A percentile compares a stretch with the other conserved stretches of the same genome.
Conservation (phyloP, 2,797 vertebrate genomes). For the Cynopterus sphinx region DNA sequence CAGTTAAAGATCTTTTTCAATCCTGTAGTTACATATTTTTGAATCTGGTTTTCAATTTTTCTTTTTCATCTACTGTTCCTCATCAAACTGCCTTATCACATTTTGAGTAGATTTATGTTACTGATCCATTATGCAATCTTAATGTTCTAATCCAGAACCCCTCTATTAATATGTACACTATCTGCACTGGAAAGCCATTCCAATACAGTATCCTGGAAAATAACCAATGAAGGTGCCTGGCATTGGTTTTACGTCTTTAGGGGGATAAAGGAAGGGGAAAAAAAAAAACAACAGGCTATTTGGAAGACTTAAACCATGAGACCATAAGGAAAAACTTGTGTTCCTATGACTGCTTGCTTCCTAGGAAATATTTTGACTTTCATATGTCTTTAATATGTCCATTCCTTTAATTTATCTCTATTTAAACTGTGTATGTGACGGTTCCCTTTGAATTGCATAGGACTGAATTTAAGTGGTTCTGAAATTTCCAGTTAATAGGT, state of each 20-base stretch:
- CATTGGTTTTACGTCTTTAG: not conserved
- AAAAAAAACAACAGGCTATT: not conserved
- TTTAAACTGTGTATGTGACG: not conserved
- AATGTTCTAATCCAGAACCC: conserved; percentile 33
- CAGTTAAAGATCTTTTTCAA: conserved; percentile 57
- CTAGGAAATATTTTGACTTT: not conserved
- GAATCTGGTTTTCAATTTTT: conserved; percentile 50
- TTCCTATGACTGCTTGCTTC: not conserved
- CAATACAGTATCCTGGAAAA: not conserved
- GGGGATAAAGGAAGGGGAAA: no score
- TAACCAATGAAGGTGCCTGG: not conserved
- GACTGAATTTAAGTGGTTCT: not conserved
- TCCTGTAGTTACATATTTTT: conserved; percentile 63
- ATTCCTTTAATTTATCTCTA: not conserved
- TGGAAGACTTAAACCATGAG: not conserved
- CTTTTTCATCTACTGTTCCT: conserved; percentile 58
- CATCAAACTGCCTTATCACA: not conserved
- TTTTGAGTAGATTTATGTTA: not conserved
- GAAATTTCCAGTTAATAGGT: conserved; percentile 23
- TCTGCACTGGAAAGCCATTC: conserved; percentile 40
- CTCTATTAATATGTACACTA: not conserved
- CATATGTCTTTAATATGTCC: not conserved
- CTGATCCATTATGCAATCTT: conserved; percentile 48
- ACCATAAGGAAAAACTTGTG: not conserved
- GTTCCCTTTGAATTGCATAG: not conserved